These are phyloP conservation scores for Miniopterus natalensis DNA, from an alignment of 2,113 vertebrate genomes.

Conservation along the genomic window DNA sequence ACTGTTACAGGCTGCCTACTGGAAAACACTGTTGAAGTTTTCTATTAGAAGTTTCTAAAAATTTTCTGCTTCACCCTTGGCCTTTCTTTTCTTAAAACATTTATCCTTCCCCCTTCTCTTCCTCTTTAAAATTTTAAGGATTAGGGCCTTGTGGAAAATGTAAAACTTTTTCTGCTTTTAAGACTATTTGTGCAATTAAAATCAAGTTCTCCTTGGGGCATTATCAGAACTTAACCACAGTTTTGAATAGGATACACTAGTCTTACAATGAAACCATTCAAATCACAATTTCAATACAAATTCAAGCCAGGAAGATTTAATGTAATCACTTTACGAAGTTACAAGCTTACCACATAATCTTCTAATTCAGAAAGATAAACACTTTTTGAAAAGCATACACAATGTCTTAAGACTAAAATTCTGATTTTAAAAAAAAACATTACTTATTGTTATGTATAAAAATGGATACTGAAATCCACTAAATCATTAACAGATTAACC, in stretches of 20 bases:
- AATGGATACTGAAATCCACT: not conserved
- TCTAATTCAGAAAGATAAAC: constrained; percentile 48
- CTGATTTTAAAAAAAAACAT: constrained; percentile 45
- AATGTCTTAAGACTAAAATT: constrained; percentile 29
- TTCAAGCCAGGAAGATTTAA: constrained; percentile 38
- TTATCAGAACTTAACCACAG: constrained; percentile 59
- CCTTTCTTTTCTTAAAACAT: not conserved
- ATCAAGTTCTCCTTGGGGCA: constrained; percentile 54
- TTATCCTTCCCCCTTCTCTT: not conserved
- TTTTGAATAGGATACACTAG: constrained; percentile 19
- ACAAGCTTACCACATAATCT: constrained; percentile 42
- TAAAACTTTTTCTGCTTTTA: constrained; percentile 6
- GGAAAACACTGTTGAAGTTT: constrained; percentile 27
- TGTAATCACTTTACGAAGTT: constrained; percentile 45
- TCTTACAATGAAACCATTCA: constrained; percentile 56
- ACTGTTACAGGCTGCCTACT: not conserved
- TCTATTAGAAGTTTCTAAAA: constrained; percentile 29
- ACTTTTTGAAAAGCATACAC: constrained; percentile 34
- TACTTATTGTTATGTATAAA: not conserved
- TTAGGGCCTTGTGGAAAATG: not conserved
- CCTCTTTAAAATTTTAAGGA: constrained; percentile 40
- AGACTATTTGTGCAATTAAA: constrained; percentile 58
- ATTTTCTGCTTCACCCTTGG: not conserved
- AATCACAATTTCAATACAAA: constrained; percentile 64
- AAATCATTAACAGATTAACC: constrained; percentile 35